Conservation (phyloP, 1,140 invertebrate species). For the Conus betulinus region DNA sequence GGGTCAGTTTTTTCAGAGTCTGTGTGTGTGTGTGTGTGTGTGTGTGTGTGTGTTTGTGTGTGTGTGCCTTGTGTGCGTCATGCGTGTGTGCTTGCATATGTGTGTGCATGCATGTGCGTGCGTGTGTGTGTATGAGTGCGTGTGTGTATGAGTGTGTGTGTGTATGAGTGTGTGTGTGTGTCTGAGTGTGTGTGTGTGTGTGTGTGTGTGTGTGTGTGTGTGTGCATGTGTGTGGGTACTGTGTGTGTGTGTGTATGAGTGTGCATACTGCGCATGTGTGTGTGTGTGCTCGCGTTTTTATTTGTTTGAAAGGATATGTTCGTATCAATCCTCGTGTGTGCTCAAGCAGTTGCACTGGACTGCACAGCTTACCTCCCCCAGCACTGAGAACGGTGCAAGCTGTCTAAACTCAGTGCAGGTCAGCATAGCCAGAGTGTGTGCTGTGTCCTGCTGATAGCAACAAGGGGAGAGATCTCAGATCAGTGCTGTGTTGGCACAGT, state of each 20-base stretch:
- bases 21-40: constrained; percentile 5
- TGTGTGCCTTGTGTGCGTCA: too few species aligned
- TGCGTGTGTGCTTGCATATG: background rate
- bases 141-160: constrained; percentile 11
- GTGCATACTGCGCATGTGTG: background rate
- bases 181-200: background rate
- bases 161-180: constrained; percentile 19
- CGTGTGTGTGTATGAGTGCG: background rate
- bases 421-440: too few species aligned
- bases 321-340: too few species aligned
- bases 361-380: too few species aligned
- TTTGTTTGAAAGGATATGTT: too few species aligned
- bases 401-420: too few species aligned
- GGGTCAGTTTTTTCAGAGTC: background rate
- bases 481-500: too few species aligned
- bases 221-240: background rate
- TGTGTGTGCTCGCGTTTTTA: too few species aligned
- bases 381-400: too few species aligned
- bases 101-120: constrained; percentile 1
- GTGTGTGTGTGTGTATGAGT: background rate
- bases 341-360: too few species aligned
- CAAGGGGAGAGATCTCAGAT: too few species aligned
- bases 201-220: background rate
- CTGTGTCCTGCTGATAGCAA: too few species aligned
- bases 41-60: constrained; percentile 14